Evolutionary conservation across 2,113 vertebrate genomes (phyloP), one percentile per base, ranked within the genome.

Genomic region (Eolophus roseicapilla): DNA sequence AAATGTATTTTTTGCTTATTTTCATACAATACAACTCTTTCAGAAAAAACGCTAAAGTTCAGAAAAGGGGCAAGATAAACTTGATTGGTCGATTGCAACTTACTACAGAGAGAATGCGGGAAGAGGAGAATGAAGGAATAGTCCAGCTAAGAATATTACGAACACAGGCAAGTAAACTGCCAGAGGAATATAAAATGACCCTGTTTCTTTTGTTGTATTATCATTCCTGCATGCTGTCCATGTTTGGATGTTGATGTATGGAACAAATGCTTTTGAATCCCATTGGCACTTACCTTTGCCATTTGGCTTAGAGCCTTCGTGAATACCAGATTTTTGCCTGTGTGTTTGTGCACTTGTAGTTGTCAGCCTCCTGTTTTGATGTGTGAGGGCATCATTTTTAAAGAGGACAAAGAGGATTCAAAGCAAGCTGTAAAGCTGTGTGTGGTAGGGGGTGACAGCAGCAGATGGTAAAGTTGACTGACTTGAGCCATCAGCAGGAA

Each of bases 21-120:
- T 81, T 92, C 12, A 24, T 79, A 68, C 85, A 63, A 82, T 82
- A 13, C 93, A 69, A 95, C 93, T 97, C 91, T 97, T 96, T 70
- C 97, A 99, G 99, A 99, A 99, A 99, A 98, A 99, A 99, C 35
- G 99, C 98, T 89, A 99, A 99, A 97, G 99, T 99, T 95, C 99
- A 99, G 97, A 99, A 99, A 97, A 98, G 99, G 81, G 99, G 99
- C 80, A 99, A 99, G 98, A 99, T 99, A 82, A 99, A 99, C 96
- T 98, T 99, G 97, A 99, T 99, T 94, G 99, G 99, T 85, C 99
- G 99, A 31, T 98, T 99, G 80, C 99, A 99, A 94, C 98, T 99
- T 90, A 99, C 99, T 53, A 99, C 99, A 4, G 99, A 99, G 96
- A 98, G 99, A 95, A 99, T 99, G 99, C 98, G 99, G 92, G 99